A percentile compares a stretch with the other conserved stretches of the same genome.
Evolutionary conservation across 1,140 invertebrate species (phyloP).

Genomic region (Sycophila sp.): DNA sequence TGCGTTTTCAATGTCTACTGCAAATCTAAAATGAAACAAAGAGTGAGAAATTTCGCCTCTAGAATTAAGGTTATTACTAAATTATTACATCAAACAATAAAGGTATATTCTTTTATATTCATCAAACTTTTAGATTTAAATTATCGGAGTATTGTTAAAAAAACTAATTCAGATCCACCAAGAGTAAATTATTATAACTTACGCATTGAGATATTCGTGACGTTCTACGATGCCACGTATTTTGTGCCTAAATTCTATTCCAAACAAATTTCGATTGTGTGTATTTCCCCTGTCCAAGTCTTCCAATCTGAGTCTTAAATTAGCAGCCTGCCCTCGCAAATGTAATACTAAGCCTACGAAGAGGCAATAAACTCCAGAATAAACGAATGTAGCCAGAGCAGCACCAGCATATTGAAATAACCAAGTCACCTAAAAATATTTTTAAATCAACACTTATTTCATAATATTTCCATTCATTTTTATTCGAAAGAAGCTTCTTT

Average conservation of each 20-base stretch:
- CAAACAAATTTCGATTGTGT: too few relatives aligned
- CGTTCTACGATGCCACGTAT: background rate
- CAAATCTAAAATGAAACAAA: slow-evolving; percentile 25
- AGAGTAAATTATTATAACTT: too few relatives aligned
- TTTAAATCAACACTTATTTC: too few relatives aligned
- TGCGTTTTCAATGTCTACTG: slow-evolving; percentile 15
- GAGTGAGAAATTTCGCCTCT: background rate
- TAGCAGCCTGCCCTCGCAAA: slow-evolving; percentile 9
- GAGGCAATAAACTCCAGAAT: slow-evolving; percentile 9
- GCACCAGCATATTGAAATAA: slow-evolving; percentile 7
- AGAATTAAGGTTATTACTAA: too few relatives aligned
- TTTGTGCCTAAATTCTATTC: background rate
- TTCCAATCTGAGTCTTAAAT: slow-evolving; percentile 16
- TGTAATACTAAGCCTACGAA: slow-evolving; percentile 28
- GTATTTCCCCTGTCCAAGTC: background rate
- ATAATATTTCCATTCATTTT: too few relatives aligned
- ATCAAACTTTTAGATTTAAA: too few relatives aligned
- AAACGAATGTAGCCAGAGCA: background rate
- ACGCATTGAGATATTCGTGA: slow-evolving; percentile 15
- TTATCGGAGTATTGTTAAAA: background rate
- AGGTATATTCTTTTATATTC: too few relatives aligned
- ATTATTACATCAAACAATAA: background rate
- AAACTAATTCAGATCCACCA: background rate
- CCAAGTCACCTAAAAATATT: too few relatives aligned
- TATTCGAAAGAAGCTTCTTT: too few relatives aligned